Evolutionary conservation across 2,797 vertebrate genomes (phyloP), one percentile per base, ranked within the genome.

Genomic region (Paramormyrops hopkinsi): DNA sequence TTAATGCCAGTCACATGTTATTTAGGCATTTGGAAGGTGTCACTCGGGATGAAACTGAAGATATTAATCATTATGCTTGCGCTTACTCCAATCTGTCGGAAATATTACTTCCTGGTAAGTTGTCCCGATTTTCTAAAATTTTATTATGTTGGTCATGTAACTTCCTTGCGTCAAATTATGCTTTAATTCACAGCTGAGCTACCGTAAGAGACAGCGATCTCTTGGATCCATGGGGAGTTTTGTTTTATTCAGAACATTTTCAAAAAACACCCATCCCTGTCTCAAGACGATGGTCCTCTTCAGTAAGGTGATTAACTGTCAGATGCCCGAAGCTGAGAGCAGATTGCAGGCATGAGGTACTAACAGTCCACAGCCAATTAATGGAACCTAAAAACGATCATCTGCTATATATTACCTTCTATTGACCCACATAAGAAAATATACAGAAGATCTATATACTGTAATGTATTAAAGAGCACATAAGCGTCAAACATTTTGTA

Each of bases 91-190:
- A 1, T 65, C 25, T 59, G 44, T 14, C 8, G 54, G 44, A 88
- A 37, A 37, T n/a, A 65, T 59, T 7, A 46, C 44, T 65, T 88
- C 86, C 89, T 46, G 88, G 89, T 90, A 88, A 90, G 89, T 89
- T 88, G 19, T 59, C 44, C 56, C 48, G 11, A 76, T 90, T 90
- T 88, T 69, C 48, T 44, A 54, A 76, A 48, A 56, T 11, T 50
- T 33, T 22, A 14, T 56, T 48, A 4, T 19, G n/a, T 88, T 37
- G 53, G 19, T 46, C 53, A 2, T 65, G 41, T 50, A 86, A 73
- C n/a, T 50, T 76, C 44, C 33, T 87, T 4, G 7, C 22, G 5
- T 69, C 25, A 89, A 22, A 59, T 89, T 65, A 84, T 22, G 37
- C 14, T 48, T 2, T 33, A 29, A 73, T 11, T 22, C 3, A 87